A percentile compares a stretch with the other conserved stretches of the same genome.
Conservation (phyloP, 2,888 invertebrate genomes). For the Philereme vetulata region DNA sequence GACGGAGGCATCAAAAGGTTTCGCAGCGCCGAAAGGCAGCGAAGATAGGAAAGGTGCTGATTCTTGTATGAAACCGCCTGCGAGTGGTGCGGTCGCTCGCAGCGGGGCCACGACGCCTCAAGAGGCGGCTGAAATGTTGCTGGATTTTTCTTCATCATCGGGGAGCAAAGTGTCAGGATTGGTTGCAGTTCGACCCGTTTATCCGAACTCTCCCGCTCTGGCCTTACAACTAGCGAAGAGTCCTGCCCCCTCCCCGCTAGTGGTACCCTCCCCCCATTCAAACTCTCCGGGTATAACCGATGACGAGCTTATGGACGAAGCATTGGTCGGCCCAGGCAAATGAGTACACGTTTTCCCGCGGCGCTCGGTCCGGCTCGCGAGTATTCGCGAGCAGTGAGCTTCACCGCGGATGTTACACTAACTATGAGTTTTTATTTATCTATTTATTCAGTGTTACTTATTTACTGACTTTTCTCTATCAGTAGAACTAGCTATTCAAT, state of each 20-base stretch:
- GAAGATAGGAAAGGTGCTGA: conserved; percentile 79
- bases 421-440: conserved; percentile 28
- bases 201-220: conserved; percentile 85
- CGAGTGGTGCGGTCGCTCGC: conserved; percentile 70
- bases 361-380: conserved; percentile 34
- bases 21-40: conserved; percentile 73
- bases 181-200: conserved; percentile 82
- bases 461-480: conserved; percentile 25
- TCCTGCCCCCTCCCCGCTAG: conserved; percentile 88
- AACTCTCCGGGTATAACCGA: conserved; percentile 93
- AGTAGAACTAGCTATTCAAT: conserved; percentile 6
- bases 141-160: conserved; percentile 86
- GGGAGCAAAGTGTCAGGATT: conserved; percentile 82
- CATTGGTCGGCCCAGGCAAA: conserved; percentile 90
- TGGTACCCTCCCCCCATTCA: conserved; percentile 87
- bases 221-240: conserved; percentile 91
- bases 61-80: conserved; percentile 76
- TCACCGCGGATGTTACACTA: conserved; percentile 22
- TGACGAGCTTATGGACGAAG: conserved; percentile 96
- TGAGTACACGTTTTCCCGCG: conserved; percentile 61
- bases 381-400: conserved; percentile 33
- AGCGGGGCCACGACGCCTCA: conserved; percentile 80
- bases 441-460: conserved; percentile 28
- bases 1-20: conserved; percentile 76
- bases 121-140: conserved; percentile 86